Evolutionary conservation across 2,797 vertebrate species (phyloP).

Genomic region (Anas acuta): DNA sequence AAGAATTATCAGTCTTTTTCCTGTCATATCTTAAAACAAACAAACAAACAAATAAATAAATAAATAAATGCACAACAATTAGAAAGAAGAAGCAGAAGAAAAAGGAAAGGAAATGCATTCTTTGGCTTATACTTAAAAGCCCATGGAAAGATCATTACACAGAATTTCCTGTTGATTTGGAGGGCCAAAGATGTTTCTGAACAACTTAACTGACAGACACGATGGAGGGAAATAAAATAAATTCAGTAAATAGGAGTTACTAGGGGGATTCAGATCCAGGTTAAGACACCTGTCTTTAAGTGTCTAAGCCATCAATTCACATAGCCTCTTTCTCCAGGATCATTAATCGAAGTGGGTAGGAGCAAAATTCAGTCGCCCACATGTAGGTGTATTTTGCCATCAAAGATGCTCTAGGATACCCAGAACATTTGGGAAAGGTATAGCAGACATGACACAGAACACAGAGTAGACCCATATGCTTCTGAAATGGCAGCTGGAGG

Average conservation of each 20-base stretch:
- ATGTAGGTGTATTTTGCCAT: neutral
- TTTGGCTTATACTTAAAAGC: neutral
- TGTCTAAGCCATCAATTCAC: neutral
- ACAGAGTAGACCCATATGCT: neutral
- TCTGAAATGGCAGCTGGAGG: neutral
- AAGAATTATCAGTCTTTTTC: neutral
- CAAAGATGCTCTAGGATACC: neutral
- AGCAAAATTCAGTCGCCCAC: neutral
- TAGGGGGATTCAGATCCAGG: neutral
- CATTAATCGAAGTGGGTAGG: neutral
- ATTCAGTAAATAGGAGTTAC: neutral
- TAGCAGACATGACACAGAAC: neutral
- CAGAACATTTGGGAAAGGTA: neutral
- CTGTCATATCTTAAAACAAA: neutral
- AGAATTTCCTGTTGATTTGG: neutral
- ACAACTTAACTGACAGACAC: neutral
- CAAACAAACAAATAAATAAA: neutral
- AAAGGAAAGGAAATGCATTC: neutral
- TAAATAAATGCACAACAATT: neutral
- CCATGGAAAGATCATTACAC: neutral
- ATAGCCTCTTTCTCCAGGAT: neutral
- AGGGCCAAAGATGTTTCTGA: neutral
- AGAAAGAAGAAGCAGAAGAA: neutral
- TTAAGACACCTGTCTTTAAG: neutral
- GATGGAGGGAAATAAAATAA: neutral